A percentile compares a stretch with the other conserved stretches of the same genome.
Conservation (phyloP, 92 coral and sea anemone genomes). For the Metridium senile region DNA sequence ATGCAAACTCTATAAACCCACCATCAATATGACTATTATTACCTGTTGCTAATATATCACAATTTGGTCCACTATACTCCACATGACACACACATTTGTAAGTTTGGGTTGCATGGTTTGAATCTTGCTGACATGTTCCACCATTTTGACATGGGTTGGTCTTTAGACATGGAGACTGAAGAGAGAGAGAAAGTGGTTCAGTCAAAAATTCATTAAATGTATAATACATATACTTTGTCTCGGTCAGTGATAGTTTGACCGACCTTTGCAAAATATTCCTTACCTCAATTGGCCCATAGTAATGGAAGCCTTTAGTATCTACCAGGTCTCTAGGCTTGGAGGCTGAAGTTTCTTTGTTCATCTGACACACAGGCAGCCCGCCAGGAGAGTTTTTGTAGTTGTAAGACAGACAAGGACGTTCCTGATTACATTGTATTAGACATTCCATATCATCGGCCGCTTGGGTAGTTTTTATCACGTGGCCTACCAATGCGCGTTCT, state of each 20-base stretch:
- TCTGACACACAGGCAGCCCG: constrained; percentile 50
- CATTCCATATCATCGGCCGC: too few species aligned
- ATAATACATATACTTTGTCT: too few species aligned
- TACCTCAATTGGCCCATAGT: constrained; percentile 38
- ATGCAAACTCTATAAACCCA: too few species aligned
- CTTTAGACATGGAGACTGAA: constrained; percentile 54
- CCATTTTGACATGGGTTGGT: too few species aligned
- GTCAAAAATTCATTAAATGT: too few species aligned
- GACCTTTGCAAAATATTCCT: background rate
- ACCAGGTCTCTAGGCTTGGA: constrained; percentile 15
- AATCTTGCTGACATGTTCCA: too few species aligned
- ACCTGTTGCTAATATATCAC: constrained; percentile 17
- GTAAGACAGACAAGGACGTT: constrained; percentile 39
- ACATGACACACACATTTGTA: constrained; percentile 43
- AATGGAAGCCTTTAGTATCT: too few species aligned
- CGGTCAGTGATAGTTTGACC: too few species aligned
- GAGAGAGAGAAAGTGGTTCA: too few species aligned
- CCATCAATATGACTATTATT: too few species aligned
- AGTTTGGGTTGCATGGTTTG: background rate
- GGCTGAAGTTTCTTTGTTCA: constrained; percentile 40
- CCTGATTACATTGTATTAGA: constrained; percentile 24
- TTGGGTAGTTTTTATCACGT: constrained; percentile 27
- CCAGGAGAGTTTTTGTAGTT: too few species aligned
- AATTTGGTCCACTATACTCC: too few species aligned
- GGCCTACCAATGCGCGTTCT: constrained; percentile 42